phyloP scores from a whole-genome alignment of 2,797 vertebrate species.

The Melanitta fusca region DNA sequence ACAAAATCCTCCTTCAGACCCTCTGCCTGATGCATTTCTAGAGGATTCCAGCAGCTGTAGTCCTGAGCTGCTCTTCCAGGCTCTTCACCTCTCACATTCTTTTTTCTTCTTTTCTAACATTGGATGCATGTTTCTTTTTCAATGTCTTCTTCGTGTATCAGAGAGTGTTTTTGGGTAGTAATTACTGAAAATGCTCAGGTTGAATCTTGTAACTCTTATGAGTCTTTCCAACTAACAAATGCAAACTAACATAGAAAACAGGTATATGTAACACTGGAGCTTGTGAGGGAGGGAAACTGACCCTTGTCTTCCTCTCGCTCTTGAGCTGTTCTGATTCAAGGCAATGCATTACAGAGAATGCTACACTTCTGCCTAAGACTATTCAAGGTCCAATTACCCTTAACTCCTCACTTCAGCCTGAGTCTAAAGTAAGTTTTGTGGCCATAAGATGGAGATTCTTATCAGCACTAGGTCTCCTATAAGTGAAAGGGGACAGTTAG shows the following conservation, averaged over 20 bases:
- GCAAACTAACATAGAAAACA: neutral
- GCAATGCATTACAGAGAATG: neutral
- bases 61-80: neutral
- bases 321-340: neutral
- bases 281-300: neutral
- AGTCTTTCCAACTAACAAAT: neutral
- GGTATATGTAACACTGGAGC: neutral
- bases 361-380: neutral
- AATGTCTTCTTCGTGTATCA: neutral
- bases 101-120: neutral
- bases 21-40: neutral
- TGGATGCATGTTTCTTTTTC: neutral
- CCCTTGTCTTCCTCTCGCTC: neutral
- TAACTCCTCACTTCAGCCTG: neutral
- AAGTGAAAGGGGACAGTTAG: neutral
- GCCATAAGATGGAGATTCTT: neutral
- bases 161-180: neutral
- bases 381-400: neutral
- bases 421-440: neutral
- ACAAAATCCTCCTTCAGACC: neutral
- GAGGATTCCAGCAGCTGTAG: neutral
- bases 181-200: neutral
- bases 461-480: accelerated
- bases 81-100: neutral
- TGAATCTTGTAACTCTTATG: neutral